Conservation (phyloP, 1,140 invertebrate species). For the Lethrus apterus region DNA sequence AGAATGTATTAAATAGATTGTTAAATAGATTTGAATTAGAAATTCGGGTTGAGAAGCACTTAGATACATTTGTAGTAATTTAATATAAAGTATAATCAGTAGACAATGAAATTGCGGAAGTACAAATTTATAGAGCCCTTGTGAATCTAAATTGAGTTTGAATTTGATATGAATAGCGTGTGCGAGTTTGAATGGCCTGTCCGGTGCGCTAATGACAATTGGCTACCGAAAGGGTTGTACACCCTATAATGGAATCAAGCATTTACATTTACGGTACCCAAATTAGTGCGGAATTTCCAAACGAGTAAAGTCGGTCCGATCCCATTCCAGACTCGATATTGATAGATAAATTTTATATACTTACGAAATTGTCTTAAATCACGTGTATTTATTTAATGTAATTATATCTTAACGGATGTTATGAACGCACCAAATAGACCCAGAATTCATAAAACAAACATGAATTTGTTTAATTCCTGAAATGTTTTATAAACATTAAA, state of each 20-base stretch:
- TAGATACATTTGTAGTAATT: too few relatives aligned
- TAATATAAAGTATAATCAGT: too few relatives aligned
- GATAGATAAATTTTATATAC: too few relatives aligned
- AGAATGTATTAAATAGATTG: too few relatives aligned
- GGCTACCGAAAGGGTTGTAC: constrained; percentile 7
- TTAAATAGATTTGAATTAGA: too few relatives aligned
- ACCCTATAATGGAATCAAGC: constrained; percentile 9
- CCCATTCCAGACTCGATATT: too few relatives aligned
- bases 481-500: constrained; percentile 39
- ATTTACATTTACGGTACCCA: constrained; percentile 9
- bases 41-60: too few relatives aligned
- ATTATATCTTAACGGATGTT: constrained; percentile 38
- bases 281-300: constrained; percentile 9
- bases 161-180: constrained; percentile 32
- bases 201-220: constrained; percentile 12
- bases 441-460: constrained; percentile 37
- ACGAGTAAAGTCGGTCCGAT: neutral
- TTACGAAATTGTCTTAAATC: constrained; percentile 12
- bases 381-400: constrained; percentile 36
- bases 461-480: constrained; percentile 34
- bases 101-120: constrained; percentile 23
- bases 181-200: constrained; percentile 12
- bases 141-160: constrained; percentile 31
- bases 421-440: constrained; percentile 37
- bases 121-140: constrained; percentile 26